Conservation (phyloP, 2,888 invertebrate species). For the Ophion obscuratus region DNA sequence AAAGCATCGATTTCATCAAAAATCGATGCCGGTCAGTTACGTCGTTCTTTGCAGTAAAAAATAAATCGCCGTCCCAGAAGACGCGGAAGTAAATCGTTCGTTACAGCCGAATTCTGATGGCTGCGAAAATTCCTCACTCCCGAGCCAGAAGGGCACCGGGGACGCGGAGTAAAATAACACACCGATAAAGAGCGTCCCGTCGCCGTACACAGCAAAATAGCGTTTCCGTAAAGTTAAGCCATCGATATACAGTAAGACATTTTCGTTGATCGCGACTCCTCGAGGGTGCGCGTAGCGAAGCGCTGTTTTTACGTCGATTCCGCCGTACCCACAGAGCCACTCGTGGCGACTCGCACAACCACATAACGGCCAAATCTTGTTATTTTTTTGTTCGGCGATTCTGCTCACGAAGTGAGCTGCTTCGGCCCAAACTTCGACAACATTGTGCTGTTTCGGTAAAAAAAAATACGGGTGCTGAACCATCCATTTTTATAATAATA, state of each 20-base stretch:
- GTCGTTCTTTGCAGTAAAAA: too few species aligned
- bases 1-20: too few species aligned
- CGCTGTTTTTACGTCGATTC: slow-evolving; percentile 14
- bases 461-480: too few species aligned
- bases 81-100: too few species aligned
- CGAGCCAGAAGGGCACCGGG: too few species aligned
- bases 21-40: too few species aligned
- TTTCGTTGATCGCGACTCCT: slow-evolving; percentile 28
- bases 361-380: too few species aligned
- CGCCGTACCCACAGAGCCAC: neutral
- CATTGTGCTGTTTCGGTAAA: neutral
- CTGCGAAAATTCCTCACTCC: too few species aligned
- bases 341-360: neutral
- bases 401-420: neutral
- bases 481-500: too few species aligned
- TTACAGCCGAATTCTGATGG: too few species aligned
- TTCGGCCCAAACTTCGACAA: neutral
- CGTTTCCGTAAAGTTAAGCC: neutral
- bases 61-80: too few species aligned
- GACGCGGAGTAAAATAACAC: too few species aligned
- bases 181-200: neutral
- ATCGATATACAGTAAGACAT: slow-evolving; percentile 23
- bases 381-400: neutral
- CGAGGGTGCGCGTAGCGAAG: slow-evolving; percentile 2
- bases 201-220: neutral